Evolutionary conservation across 2,797 vertebrate genomes (phyloP), one percentile per base, ranked within the genome.

Genomic region (Diplodus puntazzo): DNA sequence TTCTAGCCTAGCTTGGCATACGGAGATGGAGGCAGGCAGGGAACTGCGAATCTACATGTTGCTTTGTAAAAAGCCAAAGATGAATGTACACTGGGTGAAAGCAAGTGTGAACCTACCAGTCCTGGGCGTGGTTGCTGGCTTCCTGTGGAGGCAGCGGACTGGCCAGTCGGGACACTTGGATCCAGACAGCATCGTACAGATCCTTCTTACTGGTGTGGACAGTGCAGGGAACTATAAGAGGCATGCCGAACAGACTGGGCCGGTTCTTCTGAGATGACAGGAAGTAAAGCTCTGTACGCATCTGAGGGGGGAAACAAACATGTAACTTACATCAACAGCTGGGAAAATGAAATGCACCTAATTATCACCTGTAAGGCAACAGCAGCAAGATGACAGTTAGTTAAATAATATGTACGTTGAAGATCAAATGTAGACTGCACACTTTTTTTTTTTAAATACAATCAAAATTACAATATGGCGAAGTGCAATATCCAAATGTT

Each of bases 181-280:
- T 97, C 98, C 98, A 99, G 42, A 99, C 97, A 0, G 98, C 96
- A 42, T 99, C 98, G 2, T 99, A 99, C 16, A 99, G 94, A 85
- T 99, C 97, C 87, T 96, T 98, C 80, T 97, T 98, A 79, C 97
- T 95, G 1, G 98, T 99, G 87, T 97, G 96, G 58, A 99, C 96
- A 0, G 98, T 99, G 82, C 98, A 99, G 5, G 98, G 98, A 9
- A 99, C 98, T n/a, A 99, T 99, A 1, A 99, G 92, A 0, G 98
- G 98, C 98, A 99, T 99, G 21, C 98, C 98, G 66, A 99, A 99
- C 82, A 99, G 96, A 87, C 97, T 99, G 46, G 98, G 97, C 0
- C 98, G 95, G 81, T 99, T 99, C 96, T 99, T 99, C 94, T 99
- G 98, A 77, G 98, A 97, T 0, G 98, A 99, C 70, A 99, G 95